Conservation (phyloP, 2,888 invertebrate genomes). For the Rhagium mordax region DNA sequence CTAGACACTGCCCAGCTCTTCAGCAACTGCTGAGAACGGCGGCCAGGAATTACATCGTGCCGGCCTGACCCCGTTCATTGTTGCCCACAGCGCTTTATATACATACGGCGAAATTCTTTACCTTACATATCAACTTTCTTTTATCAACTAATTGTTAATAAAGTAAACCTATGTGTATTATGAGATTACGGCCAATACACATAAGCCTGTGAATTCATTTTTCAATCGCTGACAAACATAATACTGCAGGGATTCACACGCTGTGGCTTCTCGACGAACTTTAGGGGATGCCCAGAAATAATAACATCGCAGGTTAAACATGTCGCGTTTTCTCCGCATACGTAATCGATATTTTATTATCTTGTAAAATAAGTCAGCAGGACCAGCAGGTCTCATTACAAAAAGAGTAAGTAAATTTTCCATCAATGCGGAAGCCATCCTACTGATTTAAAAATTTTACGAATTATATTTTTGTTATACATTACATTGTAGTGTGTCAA, state of each 20-base stretch:
- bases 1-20: slow-evolving; percentile 17
- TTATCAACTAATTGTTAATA: slow-evolving; percentile 47
- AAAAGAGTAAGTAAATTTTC: too few species aligned
- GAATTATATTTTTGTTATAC: too few species aligned
- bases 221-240: too few species aligned
- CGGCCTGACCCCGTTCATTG: slow-evolving; percentile 55
- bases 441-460: too few species aligned
- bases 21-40: slow-evolving; percentile 32
- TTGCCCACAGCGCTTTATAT: slow-evolving; percentile 53
- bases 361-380: too few species aligned
- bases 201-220: background rate
- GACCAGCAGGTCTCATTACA: too few species aligned
- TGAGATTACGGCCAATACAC: background rate
- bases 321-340: too few species aligned
- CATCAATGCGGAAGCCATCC: too few species aligned
- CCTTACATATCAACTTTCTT: slow-evolving; percentile 52
- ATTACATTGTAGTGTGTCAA: too few species aligned
- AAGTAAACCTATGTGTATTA: slow-evolving; percentile 17
- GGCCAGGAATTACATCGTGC: slow-evolving; percentile 45
- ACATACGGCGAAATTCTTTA: slow-evolving; percentile 54
- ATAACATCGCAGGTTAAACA: background rate
- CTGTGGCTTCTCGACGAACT: background rate
- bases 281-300: background rate
- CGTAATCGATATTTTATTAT: too few species aligned
- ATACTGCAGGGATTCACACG: too few species aligned